A percentile compares a stretch with the other conserved stretches of the same genome.
phyloP scores from a whole-genome alignment of 2,113 vertebrate genomes.

The Caranx melampygus region DNA sequence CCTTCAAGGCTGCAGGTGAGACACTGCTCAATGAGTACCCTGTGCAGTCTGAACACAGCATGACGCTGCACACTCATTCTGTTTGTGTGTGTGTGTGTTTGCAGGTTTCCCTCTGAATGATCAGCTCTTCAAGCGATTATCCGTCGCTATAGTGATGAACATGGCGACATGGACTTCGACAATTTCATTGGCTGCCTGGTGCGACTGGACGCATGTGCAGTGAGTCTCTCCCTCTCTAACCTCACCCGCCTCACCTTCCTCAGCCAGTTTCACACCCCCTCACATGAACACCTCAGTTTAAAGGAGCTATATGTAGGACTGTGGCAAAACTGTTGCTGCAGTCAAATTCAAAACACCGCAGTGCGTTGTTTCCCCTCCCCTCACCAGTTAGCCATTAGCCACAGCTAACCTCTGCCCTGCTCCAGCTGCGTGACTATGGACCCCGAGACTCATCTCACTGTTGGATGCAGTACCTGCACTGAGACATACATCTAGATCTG shows the following conservation, averaged over 20 bases:
- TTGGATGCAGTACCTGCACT: too few relatives aligned
- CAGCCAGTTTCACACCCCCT: too few relatives aligned
- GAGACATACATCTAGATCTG: too few relatives aligned
- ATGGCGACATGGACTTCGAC: conserved; percentile 92
- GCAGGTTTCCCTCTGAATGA: conserved; percentile 90
- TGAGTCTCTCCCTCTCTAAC: conserved; percentile 70
- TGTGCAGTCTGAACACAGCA: background rate
- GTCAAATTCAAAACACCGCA: too few relatives aligned
- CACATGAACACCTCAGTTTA: too few relatives aligned
- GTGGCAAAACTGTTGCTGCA: too few relatives aligned
- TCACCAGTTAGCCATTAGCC: too few relatives aligned
- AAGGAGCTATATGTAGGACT: too few relatives aligned
- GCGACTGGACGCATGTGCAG: conserved; percentile 95
- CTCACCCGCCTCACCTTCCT: background rate
- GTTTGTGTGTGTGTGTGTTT: conserved; percentile 5
- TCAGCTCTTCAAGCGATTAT: conserved; percentile 82
- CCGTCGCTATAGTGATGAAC: conserved; percentile 86
- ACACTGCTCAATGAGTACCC: background rate
- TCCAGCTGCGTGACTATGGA: too few relatives aligned
- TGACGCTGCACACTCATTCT: background rate
- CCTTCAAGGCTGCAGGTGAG: conserved; percentile 88
- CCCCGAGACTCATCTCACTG: too few relatives aligned
- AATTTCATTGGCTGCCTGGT: conserved; percentile 93
- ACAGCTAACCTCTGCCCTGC: too few relatives aligned
- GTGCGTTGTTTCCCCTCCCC: too few relatives aligned